Evolutionary conservation across 2,797 vertebrate genomes (phyloP).

Genomic region (Synanceia verrucosa): DNA sequence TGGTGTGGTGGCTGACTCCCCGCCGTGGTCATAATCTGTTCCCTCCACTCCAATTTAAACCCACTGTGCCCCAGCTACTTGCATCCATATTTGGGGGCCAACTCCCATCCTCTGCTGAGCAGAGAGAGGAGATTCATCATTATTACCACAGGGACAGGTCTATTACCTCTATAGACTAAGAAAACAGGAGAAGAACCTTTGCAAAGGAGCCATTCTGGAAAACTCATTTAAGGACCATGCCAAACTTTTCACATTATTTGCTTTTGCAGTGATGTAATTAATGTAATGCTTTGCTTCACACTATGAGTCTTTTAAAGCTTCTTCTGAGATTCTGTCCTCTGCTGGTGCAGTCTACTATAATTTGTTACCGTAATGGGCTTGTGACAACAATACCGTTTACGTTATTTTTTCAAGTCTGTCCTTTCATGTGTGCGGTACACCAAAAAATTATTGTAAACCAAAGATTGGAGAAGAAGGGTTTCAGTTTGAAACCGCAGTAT

Average conservation of each 20-base stretch:
- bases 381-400: constrained; percentile 1
- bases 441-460: not conserved
- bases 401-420: constrained; percentile 3
- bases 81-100: constrained; percentile 69
- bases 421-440: constrained; percentile 14
- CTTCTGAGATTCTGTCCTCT: constrained; percentile 9
- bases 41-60: constrained; percentile 61
- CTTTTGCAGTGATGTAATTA: constrained; percentile 41
- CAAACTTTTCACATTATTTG: constrained; percentile 51
- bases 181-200: constrained; percentile 73
- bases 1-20: constrained; percentile 23
- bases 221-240: constrained; percentile 50
- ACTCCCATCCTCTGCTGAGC: constrained; percentile 56
- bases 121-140: constrained; percentile 81
- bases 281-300: constrained; percentile 39
- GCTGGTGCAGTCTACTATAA: constrained; percentile 6
- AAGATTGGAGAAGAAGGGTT: constrained; percentile 12
- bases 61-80: constrained; percentile 24
- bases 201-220: constrained; percentile 61
- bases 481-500: constrained; percentile 30
- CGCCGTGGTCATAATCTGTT: constrained; percentile 61
- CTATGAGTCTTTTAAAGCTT: constrained; percentile 8
- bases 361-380: constrained; percentile 23
- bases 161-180: constrained; percentile 81
- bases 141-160: constrained; percentile 82